phyloP scores from a whole-genome alignment of 2,888 invertebrate genomes.

The Chrysolina haemoptera region DNA sequence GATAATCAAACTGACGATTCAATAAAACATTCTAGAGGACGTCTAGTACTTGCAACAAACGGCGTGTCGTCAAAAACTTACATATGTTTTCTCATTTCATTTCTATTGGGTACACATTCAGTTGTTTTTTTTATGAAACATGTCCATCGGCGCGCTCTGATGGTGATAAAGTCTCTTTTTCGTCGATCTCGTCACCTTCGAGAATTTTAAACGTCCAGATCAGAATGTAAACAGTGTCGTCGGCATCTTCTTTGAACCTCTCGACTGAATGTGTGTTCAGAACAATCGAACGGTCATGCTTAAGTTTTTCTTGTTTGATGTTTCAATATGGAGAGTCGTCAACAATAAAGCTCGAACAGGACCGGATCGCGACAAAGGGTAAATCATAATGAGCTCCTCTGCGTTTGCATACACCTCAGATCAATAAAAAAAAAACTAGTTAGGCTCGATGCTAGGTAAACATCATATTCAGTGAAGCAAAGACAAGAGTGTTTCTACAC shows the following conservation, averaged over 20 bases:
- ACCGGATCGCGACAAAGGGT: background rate
- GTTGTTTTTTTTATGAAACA: conserved; percentile 11
- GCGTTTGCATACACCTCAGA: too few species aligned
- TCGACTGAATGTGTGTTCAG: conserved; percentile 35
- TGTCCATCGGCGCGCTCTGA: background rate
- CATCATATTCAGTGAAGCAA: too few species aligned
- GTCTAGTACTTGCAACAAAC: background rate
- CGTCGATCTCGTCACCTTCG: conserved; percentile 32
- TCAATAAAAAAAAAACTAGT: too few species aligned
- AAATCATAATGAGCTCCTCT: too few species aligned
- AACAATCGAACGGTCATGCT: conserved; percentile 40
- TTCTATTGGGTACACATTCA: conserved; percentile 2
- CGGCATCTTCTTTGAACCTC: conserved; percentile 29
- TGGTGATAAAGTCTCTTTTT: conserved; percentile 11
- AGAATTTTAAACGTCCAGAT: conserved; percentile 45
- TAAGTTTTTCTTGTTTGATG: conserved; percentile 44
- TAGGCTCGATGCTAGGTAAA: too few species aligned
- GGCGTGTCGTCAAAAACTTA: background rate
- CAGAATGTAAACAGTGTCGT: conserved; percentile 40
- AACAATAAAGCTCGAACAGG: conserved; percentile 32
- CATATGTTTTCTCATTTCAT: conserved; percentile 1
- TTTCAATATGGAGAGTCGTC: conserved; percentile 45
- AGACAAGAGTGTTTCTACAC: too few species aligned
- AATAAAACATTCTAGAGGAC: background rate
- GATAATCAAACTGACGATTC: too few species aligned